A percentile compares a stretch with the other conserved stretches of the same genome.
phyloP scores from a whole-genome alignment of 1,140 invertebrate genomes.

The Macrotrachela quadricornifera region DNA sequence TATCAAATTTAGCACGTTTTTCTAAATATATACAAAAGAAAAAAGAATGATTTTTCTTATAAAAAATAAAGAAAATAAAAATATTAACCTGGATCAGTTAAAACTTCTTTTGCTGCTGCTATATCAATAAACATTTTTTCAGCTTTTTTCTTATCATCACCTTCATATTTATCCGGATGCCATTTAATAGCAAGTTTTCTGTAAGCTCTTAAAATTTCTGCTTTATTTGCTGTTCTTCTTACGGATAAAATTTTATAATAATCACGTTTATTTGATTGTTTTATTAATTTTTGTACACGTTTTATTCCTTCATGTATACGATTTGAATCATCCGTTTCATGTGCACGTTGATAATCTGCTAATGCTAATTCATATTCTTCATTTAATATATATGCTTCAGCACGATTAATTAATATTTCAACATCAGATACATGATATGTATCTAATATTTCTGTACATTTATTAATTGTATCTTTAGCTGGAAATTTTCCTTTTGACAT shows the following conservation, averaged over 20 bases:
- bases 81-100: conserved; percentile 44
- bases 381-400: conserved; percentile 63
- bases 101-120: conserved; percentile 89
- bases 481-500: conserved; percentile 29
- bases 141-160: conserved; percentile 73
- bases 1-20: conserved; percentile 73
- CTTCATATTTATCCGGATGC: conserved; percentile 92
- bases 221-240: conserved; percentile 52
- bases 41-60: not conserved
- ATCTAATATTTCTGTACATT: conserved; percentile 57
- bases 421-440: conserved; percentile 42
- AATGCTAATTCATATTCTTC: conserved; percentile 79
- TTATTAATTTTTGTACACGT: conserved; percentile 72
- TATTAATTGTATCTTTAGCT: conserved; percentile 40
- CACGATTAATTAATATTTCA: conserved; percentile 62
- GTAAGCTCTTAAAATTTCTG: conserved; percentile 95
- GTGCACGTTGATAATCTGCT: conserved; percentile 55
- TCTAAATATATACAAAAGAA: conserved; percentile 40
- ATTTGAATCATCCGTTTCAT: conserved; percentile 56
- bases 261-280: conserved; percentile 72
- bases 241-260: conserved; percentile 86
- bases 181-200: conserved; percentile 76
- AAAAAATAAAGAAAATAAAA: too few relatives aligned
- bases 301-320: conserved; percentile 68
- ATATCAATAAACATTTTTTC: conserved; percentile 98